Percentiles rank a stretch among this genome's conserved stretches.
These are phyloP conservation scores for Palythoa grandiflora DNA, from an alignment of 92 coral and sea anemone species.

Conservation along the genomic window DNA sequence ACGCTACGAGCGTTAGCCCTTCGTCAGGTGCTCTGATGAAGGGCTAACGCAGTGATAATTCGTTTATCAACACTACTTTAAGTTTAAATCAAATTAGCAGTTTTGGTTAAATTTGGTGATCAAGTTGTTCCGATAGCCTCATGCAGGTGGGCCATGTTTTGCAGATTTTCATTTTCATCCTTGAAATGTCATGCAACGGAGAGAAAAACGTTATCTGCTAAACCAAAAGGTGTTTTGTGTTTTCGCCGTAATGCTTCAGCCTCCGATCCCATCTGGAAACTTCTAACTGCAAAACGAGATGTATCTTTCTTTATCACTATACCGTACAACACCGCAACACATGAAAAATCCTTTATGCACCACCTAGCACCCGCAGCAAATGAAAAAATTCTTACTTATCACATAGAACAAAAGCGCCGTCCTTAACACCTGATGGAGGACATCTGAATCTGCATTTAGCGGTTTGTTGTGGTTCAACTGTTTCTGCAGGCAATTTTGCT, in stretches of 20 bases:
- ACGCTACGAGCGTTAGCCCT: too few relatives aligned
- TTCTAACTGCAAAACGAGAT: neutral
- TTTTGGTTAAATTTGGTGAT: too few relatives aligned
- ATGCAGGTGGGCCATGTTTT: neutral
- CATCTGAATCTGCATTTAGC: constrained; percentile 18
- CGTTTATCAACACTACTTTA: too few relatives aligned
- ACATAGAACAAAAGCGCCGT: constrained; percentile 31
- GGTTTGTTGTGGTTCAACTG: neutral
- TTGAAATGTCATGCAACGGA: too few relatives aligned
- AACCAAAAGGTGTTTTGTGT: too few relatives aligned
- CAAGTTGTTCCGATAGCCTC: neutral
- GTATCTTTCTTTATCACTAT: neutral
- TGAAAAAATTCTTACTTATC: neutral
- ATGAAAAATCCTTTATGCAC: neutral
- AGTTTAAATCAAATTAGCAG: too few relatives aligned
- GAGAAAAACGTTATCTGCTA: too few relatives aligned
- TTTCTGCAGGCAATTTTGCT: neutral
- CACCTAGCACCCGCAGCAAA: neutral
- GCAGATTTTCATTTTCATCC: neutral
- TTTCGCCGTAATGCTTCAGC: too few relatives aligned
- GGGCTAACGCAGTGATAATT: too few relatives aligned
- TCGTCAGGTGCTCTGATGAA: too few relatives aligned
- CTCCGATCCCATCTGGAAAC: too few relatives aligned
- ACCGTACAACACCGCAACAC: neutral
- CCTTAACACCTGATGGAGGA: constrained; percentile 17